A percentile compares a stretch with the other conserved stretches of the same genome.
phyloP scores from a whole-genome alignment of 2,888 invertebrate genomes.

The Harpalus rufipes region DNA sequence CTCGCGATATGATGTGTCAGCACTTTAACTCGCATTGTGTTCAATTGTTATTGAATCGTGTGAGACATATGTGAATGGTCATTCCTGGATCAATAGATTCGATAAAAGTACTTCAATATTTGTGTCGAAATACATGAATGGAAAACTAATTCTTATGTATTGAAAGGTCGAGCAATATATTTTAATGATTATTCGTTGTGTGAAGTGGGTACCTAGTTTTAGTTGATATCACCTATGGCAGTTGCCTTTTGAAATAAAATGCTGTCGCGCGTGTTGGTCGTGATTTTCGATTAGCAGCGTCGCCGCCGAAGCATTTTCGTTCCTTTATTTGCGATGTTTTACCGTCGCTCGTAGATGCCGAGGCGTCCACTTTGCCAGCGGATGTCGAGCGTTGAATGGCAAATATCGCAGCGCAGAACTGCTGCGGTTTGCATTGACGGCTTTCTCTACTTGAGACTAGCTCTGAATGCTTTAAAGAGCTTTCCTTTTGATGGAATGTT shows the following conservation, averaged over 20 bases:
- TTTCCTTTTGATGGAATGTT: conserved; percentile 50
- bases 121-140: too few species aligned
- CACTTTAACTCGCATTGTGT: too few species aligned
- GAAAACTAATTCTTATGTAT: background rate
- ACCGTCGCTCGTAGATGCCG: conserved; percentile 17
- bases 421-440: conserved; percentile 36
- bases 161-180: background rate
- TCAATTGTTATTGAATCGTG: too few species aligned
- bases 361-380: conserved; percentile 52
- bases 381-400: conserved; percentile 49
- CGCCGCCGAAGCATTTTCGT: conserved; percentile 28
- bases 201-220: background rate
- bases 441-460: conserved; percentile 19
- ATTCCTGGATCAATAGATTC: too few species aligned
- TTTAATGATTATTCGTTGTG: background rate
- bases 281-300: conserved; percentile 52
- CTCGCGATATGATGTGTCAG: too few species aligned
- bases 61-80: too few species aligned
- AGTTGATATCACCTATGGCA: conserved; percentile 1
- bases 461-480: conserved; percentile 40
- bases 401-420: conserved; percentile 48
- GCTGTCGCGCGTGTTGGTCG: conserved; percentile 1
- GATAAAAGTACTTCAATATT: too few species aligned
- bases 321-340: conserved; percentile 51
- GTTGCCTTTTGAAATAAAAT: background rate